phyloP scores from a whole-genome alignment of 2,113 vertebrate genomes.

The Mionectes macconnelli region DNA sequence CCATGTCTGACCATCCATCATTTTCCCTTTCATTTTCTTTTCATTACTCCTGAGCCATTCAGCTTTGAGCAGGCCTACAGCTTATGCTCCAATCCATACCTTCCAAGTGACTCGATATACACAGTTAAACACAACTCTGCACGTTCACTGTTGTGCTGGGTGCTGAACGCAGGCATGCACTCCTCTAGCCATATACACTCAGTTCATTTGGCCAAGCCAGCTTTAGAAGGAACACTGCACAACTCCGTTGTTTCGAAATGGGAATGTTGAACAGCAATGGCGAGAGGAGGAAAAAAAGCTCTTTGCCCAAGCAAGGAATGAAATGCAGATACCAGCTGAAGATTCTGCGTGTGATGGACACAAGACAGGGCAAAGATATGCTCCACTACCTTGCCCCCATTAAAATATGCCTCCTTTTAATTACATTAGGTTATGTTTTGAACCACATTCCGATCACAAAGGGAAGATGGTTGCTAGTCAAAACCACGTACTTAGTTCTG shows the following conservation, averaged over 20 bases:
- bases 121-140: not conserved
- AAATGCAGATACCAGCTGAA: not conserved
- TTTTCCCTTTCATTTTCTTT: not conserved
- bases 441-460: not conserved
- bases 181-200: not conserved
- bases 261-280: fast-evolving
- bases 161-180: not conserved
- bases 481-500: slow-evolving; percentile 12
- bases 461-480: not conserved
- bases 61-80: not conserved
- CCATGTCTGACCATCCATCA: not conserved
- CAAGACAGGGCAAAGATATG: not conserved
- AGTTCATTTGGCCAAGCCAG: not conserved
- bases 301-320: not conserved
- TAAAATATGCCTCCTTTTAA: not conserved
- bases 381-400: not conserved
- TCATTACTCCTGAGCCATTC: not conserved
- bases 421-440: not conserved
- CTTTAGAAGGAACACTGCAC: not conserved
- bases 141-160: too few relatives aligned
- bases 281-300: not conserved
- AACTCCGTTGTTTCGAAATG: fast-evolving
- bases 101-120: not conserved
- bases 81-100: not conserved
- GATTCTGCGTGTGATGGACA: not conserved